Conservation (phyloP, 2,113 vertebrate species). For the Lepus timidus region DNA sequence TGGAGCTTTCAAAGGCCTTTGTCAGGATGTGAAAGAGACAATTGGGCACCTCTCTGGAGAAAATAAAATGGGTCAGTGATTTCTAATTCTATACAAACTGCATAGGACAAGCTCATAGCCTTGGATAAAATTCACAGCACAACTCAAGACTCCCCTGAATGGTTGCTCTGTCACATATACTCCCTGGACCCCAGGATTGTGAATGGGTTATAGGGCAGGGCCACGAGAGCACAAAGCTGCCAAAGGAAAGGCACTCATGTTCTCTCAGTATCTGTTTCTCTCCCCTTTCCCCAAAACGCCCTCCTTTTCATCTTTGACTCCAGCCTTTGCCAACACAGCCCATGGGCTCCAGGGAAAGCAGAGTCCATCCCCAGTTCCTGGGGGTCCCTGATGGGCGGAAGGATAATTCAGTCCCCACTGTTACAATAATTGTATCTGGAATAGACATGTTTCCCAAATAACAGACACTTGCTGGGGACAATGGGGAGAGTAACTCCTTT, state of each 20-base stretch:
- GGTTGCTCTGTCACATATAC: neutral
- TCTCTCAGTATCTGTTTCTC: neutral
- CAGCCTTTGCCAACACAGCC: neutral
- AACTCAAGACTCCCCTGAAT: neutral
- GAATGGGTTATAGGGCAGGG: neutral
- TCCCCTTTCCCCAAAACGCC: neutral
- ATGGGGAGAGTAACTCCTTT: neutral
- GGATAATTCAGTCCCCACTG: neutral
- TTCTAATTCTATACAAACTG: conserved; percentile 52
- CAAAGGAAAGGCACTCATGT: neutral
- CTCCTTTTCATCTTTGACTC: neutral
- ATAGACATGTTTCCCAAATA: neutral
- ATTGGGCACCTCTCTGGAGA: conserved; percentile 9
- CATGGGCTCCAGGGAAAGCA: neutral
- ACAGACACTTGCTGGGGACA: neutral
- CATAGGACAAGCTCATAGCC: neutral
- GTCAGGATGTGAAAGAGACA: conserved; percentile 53
- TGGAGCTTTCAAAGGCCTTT: conserved; percentile 47
- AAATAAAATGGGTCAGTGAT: conserved; percentile 43
- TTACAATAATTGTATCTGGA: neutral
- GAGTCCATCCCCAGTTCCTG: neutral
- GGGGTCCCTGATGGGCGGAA: neutral
- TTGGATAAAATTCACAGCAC: neutral
- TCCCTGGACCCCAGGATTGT: neutral
- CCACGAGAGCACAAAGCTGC: neutral